Evolutionary conservation across 2,797 vertebrate genomes (phyloP), one percentile per base, ranked within the genome.

Genomic region (Hyperoplus lanceolatus): DNA sequence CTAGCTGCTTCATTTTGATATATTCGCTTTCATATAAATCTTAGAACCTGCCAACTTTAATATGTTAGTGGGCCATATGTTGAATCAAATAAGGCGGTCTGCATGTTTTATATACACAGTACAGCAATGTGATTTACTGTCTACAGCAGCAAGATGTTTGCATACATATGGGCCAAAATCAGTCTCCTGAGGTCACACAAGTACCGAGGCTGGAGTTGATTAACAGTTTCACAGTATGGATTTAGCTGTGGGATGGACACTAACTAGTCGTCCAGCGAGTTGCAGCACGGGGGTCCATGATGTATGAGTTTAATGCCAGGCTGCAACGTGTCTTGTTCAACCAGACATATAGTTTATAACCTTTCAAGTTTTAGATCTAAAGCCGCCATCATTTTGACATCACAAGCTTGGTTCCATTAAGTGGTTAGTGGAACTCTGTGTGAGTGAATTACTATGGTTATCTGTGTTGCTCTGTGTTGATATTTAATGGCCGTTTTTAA

Each of bases 291-390:
- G 21, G 16, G 57, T 18, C 15, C 42, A 43, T 66, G 70, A 73
- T 68, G 42, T 64, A 46, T 51, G 46, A 55, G 46, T 29, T n/a
- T 51, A 38, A 70, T 63, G 65, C 66, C 56, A 61, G 42, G 57
- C 63, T 75, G 53, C 16, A 68, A 73, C 81, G 57, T 75, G 62
- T 70, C 65, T 38, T 50, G 66, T 75, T 68, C 66, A 36, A 73
- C 43, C n/a, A 12, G 66, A 39, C 54, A 6, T 49, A 41, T 81
- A 66, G 29, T 85, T 82, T 84, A 68, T 77, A 21, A 78, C 59
- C 46, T 43, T 18, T 0, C 18, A 3, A 71, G 65, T 69, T 56
- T 58, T 48, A 69, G 66, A 64, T 64, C 0, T 43, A 8, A n/a
- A 48, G 55, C 65, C 77, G 59, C 21, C 14, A 66, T 75, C 6